Base-by-base conservation (phyloP, 2,113 vertebrate species). In the Prionailurus bengalensis region DNA sequence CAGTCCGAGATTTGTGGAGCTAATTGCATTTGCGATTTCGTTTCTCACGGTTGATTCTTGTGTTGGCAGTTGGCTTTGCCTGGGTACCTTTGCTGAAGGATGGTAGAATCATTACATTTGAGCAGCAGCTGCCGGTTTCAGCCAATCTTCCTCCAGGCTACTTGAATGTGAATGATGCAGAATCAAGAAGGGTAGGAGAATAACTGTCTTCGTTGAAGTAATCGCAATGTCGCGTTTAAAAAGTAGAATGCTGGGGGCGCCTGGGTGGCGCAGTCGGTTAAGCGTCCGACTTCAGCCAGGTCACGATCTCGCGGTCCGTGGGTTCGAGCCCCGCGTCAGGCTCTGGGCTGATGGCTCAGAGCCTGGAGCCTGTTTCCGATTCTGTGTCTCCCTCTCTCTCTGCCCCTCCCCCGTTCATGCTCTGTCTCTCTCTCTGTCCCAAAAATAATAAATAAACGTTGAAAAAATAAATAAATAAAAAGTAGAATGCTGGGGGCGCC, bases 21-120 rank as follows among this genome's bases (percentile, higher is more conserved):
- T 96, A 82, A 84, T 85, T 76, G 51, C 25, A 58, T 95, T 73
- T 83, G 39, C 1, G 1, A 0, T 81, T 87, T 89, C 33, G 11
- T 84, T 93, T 97, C 89, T 97, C 88, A 95, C 9, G 81, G 78
- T 66, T 68, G 55, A 19, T 97, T 87, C 45, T 88, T 97, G 80
- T 3, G 91, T 92, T 96, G 29, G 2, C 98, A 99, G 99, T 99
- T 97, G 99, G 99, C 1, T 99, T 99, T 8, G 98, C 99, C 51
- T 99, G 99, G 99, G 98, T 98, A 51, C 99, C 99, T 15, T 96
- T 99, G 98, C 98, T 99, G 95, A 99, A 99, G 97, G 99, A 99
- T 1, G 99, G 99, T n/a, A 98, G 99, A 90, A 98, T 99, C 89
- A 98, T 99, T 95, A 99, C 99, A 2, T 98, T 98, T n/a, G 99